Evolutionary conservation across 2,888 invertebrate species (phyloP).

Genomic region (Latrodectus elegans): DNA sequence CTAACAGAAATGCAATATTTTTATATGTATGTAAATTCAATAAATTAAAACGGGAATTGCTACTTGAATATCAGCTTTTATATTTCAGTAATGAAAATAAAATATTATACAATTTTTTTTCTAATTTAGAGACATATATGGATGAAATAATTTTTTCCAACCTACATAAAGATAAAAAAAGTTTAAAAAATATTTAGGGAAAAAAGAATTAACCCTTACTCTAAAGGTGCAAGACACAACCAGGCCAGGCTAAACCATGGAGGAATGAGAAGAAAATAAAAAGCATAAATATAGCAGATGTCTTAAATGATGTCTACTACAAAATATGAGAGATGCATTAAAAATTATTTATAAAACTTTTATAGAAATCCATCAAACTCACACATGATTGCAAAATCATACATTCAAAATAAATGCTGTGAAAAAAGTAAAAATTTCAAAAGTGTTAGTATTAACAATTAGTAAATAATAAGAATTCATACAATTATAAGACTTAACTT

Average conservation of each 20-base stretch:
- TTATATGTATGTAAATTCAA: too few relatives aligned
- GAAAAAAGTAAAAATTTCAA: too few relatives aligned
- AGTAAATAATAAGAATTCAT: too few relatives aligned
- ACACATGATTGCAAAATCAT: too few relatives aligned
- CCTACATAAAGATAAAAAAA: conserved; percentile 5
- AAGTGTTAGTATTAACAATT: too few relatives aligned
- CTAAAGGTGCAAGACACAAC: conserved; percentile 76
- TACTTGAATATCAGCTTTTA: too few relatives aligned
- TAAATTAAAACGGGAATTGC: too few relatives aligned
- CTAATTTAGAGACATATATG: background rate
- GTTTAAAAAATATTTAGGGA: conserved; percentile 23
- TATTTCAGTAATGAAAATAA: too few relatives aligned
- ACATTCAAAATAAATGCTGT: too few relatives aligned
- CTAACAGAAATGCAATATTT: too few relatives aligned
- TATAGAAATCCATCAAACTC: background rate
- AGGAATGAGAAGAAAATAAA: conserved; percentile 69
- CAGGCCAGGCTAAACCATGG: conserved; percentile 75
- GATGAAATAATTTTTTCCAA: background rate
- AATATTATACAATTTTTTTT: too few relatives aligned
- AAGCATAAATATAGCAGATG: conserved; percentile 70
- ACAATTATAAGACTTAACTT: too few relatives aligned
- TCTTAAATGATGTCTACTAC: conserved; percentile 57
- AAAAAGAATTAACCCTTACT: conserved; percentile 73
- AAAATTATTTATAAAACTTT: conserved; percentile 43
- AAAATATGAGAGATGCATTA: conserved; percentile 70